Base-by-base conservation (phyloP, 2,113 vertebrate species). In the Muntiacus muntjak region DNA sequence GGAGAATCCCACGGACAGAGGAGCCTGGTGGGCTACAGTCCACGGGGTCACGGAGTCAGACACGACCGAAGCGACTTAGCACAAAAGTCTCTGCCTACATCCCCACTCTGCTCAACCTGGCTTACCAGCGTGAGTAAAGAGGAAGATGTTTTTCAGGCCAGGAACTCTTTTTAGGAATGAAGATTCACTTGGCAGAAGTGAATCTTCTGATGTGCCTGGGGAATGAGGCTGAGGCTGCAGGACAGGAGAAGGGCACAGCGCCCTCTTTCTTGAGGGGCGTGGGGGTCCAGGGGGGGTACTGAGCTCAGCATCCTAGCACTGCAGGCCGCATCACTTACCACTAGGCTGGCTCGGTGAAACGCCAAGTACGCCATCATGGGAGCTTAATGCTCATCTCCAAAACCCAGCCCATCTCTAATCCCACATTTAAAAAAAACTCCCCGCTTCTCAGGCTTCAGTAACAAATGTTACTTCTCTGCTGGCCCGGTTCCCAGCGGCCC, bases 401-500 rank as follows among this genome's bases (percentile, higher is more conserved):
- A 40, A n/a, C 6, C 0, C 19, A 94, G 64, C 43, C 25, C 23
- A 67, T 67, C 64, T 88, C 71, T 62, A 95, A 79, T 26, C 58
- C 67, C 14, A 2, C 16, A 84, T 79, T 84, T 0, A 28, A 45
- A 33, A 15, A 92, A 54, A 57, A 14, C 0, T 25, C 21, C 62
- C 84, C n/a, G 50, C 82, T 58, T 43, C 96, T 60, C 62, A 40
- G 13, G 71, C 89, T 43, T 84, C 57, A 52, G 40, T 40, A 91
- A 82, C 30, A 64, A 82, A 96, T 1, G 17, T 17, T 2, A 10
- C 91, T 67, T 85, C 82, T 95, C 84, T 81, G 60, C 92, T 95
- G 76, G 91, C 94, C 82, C 0, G 1, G 85, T 54, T 91, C 94
- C 96, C 95, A 88, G 88, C 3, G 17, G 88, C 82, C 88, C 85